Evolutionary conservation across 2,797 vertebrate species (phyloP).

Genomic region (Natrix natrix): DNA sequence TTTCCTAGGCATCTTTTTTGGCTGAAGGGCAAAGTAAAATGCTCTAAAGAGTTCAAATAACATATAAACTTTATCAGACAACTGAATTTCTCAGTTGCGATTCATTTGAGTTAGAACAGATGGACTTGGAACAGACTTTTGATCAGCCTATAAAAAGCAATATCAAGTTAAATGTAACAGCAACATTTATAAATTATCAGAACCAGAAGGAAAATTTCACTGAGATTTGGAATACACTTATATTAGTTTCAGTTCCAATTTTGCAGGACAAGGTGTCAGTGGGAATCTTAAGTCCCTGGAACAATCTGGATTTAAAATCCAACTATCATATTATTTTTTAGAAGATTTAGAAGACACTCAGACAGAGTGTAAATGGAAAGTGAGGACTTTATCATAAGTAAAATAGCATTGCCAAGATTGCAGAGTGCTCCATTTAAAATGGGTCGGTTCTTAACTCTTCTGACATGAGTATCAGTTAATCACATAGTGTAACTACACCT

Average conservation of each 20-base stretch:
- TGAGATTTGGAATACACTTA: neutral
- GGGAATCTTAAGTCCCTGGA: neutral
- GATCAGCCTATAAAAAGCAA: neutral
- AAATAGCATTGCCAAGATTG: neutral
- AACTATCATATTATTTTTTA: neutral
- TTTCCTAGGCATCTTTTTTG: neutral
- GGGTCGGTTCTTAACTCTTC: neutral
- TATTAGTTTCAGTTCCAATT: neutral
- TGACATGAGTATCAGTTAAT: neutral
- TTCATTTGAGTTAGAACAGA: neutral
- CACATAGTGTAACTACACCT: neutral
- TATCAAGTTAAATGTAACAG: neutral
- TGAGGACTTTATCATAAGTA: neutral
- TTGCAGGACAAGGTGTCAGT: neutral
- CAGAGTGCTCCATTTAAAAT: neutral
- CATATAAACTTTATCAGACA: neutral
- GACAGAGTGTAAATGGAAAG: neutral
- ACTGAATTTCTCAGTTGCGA: neutral
- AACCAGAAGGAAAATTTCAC: neutral
- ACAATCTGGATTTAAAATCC: constrained; percentile 5
- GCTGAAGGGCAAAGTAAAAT: neutral
- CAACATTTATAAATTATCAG: neutral
- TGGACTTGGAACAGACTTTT: neutral
- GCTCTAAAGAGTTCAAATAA: neutral
- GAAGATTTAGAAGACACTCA: neutral